Evolutionary conservation across 2,113 vertebrate species (phyloP).

Genomic region (Chiloscyllium plagiosum): DNA sequence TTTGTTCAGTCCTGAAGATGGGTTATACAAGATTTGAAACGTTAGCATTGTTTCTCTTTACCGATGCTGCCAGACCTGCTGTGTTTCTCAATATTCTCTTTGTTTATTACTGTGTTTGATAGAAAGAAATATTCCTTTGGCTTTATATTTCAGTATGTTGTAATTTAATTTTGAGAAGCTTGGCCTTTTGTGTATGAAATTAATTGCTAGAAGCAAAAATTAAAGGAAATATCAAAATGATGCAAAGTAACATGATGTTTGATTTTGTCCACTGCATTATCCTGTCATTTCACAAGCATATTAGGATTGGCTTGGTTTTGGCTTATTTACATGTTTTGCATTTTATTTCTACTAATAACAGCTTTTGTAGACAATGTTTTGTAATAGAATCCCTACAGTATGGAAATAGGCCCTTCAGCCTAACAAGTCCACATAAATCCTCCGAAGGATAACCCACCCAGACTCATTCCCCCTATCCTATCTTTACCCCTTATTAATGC

Average conservation of each 20-base stretch:
- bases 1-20: too few relatives aligned
- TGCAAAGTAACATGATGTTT: neutral
- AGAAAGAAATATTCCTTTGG: neutral
- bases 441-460: too few relatives aligned
- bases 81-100: too few relatives aligned
- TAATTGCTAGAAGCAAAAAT: neutral
- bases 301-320: neutral
- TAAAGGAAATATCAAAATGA: neutral
- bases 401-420: too few relatives aligned
- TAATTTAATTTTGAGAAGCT: neutral
- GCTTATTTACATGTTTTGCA: neutral
- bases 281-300: neutral
- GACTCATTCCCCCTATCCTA: too few relatives aligned
- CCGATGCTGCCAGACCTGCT: too few relatives aligned
- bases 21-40: too few relatives aligned
- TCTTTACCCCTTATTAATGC: too few relatives aligned
- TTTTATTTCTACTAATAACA: neutral
- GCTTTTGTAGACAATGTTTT: neutral
- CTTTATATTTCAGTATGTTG: neutral
- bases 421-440: too few relatives aligned
- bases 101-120: too few relatives aligned
- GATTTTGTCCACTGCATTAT: neutral
- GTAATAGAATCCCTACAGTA: too few relatives aligned
- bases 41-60: too few relatives aligned
- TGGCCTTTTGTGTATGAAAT: neutral